phyloP scores from a whole-genome alignment of 1,140 invertebrate genomes.

The Parasteatoda tepidariorum region DNA sequence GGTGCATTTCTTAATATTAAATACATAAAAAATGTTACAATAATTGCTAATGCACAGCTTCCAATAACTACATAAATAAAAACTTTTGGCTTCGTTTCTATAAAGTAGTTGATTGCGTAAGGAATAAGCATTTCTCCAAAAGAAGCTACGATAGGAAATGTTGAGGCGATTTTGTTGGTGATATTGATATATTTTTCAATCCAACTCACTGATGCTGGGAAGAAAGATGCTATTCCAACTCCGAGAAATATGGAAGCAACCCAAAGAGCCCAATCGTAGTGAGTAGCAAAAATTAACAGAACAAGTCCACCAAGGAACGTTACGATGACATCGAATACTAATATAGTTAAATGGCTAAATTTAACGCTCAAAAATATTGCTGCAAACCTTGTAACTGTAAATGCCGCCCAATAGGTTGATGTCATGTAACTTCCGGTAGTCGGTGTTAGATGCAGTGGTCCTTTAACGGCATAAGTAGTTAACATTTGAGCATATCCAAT shows the following conservation, averaged over 20 bases:
- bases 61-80: too few species aligned
- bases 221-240: conserved; percentile 71
- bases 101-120: too few species aligned
- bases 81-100: too few species aligned
- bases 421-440: conserved; percentile 68
- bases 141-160: too few species aligned
- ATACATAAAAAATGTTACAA: too few species aligned
- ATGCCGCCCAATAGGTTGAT: conserved; percentile 71
- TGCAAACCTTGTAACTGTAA: conserved; percentile 70
- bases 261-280: conserved; percentile 65
- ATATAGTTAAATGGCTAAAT: conserved; percentile 67
- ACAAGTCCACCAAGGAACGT: conserved; percentile 67
- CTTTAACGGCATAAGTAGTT: conserved; percentile 67
- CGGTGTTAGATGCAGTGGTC: conserved; percentile 65
- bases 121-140: too few species aligned
- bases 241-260: conserved; percentile 67
- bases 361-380: conserved; percentile 69
- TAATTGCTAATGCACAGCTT: too few species aligned
- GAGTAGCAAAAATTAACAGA: conserved; percentile 66
- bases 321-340: conserved; percentile 67
- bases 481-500: conserved; percentile 71
- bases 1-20: too few species aligned
- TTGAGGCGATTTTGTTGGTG: too few species aligned
- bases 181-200: too few species aligned
- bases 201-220: conserved; percentile 71